phyloP scores from a whole-genome alignment of 2,888 invertebrate genomes.

The Clistopyga incitator region DNA sequence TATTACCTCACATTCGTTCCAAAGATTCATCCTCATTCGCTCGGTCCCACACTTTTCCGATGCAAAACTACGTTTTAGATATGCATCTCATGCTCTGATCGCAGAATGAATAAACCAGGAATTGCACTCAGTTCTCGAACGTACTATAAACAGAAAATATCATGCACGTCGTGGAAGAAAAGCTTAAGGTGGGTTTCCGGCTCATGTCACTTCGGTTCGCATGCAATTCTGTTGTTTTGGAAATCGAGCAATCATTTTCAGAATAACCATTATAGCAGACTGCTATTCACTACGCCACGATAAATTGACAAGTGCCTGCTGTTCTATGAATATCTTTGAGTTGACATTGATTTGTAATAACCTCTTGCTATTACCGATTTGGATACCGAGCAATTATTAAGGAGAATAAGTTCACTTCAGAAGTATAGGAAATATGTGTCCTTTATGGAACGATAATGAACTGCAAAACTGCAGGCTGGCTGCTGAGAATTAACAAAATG shows the following conservation, averaged over 20 bases:
- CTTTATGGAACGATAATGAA: no score
- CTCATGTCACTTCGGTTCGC: no score
- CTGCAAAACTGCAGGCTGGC: no score
- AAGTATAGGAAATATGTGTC: no score
- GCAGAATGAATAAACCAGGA: conserved; percentile 71
- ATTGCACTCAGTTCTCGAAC: no score
- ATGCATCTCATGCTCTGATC: conserved; percentile 76
- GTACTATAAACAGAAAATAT: no score
- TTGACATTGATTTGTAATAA: conserved; percentile 1
- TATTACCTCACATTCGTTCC: conserved; percentile 37
- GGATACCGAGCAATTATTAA: neutral
- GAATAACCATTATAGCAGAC: neutral
- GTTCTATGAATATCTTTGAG: neutral
- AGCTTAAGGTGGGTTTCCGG: no score
- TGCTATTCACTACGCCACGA: neutral
- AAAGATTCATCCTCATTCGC: conserved; percentile 25
- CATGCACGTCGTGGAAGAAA: no score
- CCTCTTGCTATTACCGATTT: conserved; percentile 2
- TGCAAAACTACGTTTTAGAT: conserved; percentile 68
- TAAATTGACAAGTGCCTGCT: neutral
- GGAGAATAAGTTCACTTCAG: neutral
- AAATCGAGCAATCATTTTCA: no score
- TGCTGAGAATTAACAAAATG: no score
- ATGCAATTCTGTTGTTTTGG: no score
- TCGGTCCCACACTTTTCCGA: conserved; percentile 29